Evolutionary conservation across 2,888 invertebrate genomes (phyloP), one percentile per base, ranked within the genome.

Genomic region (Sclerodermus sp.): DNA sequence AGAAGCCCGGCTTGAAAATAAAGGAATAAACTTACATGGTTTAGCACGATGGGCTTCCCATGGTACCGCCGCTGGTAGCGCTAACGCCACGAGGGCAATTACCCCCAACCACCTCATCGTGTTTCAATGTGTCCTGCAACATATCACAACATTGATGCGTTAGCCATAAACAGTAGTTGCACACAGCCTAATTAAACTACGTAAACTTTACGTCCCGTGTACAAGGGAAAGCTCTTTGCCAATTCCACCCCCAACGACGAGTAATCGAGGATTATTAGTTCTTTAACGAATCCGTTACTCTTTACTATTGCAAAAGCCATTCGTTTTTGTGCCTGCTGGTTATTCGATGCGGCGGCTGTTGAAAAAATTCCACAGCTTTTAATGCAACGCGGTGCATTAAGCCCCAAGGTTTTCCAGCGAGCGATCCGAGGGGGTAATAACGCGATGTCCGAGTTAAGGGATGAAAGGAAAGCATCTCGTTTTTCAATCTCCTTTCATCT

Each of bases 81-180:
- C 65, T 51, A 70, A 51, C 34, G 66, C 68, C 37, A 74, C 56
- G 17, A 69, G 58, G 30, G 70, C 52, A 49, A 62, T 70, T 53
- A 70, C 66, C 71, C 70, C 71, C 46, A 70, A 49, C 63, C 65
- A 71, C 67, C 60, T 71, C 66, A 71, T 69, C 53, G 52, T 61
- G 62, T 58, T 23, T 8, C 23, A 5, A 8, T 23, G 3, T 23
- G 23, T n/a, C 23, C 23, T 23, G 23, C 8, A 23, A 23, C 23
- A 23, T 5, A 8, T 23, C 8, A 45, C 44, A 34, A 52, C 43
- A 6, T 10, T 15, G 18, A 42, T 38, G 6, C 34, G 4, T 34
- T n/a, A n/a, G 37, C 13, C 37, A 9, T n/a, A 13, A 10, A 6
- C 10, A 6, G n/a, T 10, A 36, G 9, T 36, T 9, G 6, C 8